phyloP scores from a whole-genome alignment of 2,797 vertebrate species.

The Rachycentron canadum region DNA sequence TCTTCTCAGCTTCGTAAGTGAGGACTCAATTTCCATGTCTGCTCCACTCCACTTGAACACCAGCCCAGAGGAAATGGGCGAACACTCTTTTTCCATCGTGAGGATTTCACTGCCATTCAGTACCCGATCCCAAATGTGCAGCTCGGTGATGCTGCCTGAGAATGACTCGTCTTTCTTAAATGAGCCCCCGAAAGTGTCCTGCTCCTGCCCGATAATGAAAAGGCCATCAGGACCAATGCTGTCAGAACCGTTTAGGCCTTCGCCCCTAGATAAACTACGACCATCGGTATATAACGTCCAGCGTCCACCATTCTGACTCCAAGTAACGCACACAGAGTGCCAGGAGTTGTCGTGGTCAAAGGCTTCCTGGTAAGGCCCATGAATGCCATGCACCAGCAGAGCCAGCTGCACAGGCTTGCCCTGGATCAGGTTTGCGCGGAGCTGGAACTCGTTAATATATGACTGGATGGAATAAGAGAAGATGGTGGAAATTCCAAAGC shows the following conservation, averaged over 20 bases:
- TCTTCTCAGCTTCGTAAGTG: slow-evolving; percentile 63
- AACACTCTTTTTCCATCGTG: slow-evolving; percentile 83
- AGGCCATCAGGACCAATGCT: slow-evolving; percentile 70
- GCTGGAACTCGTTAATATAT: slow-evolving; percentile 84
- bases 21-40: slow-evolving; percentile 76
- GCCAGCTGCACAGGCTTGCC: slow-evolving; percentile 77
- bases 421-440: slow-evolving; percentile 72
- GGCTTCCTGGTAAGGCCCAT: slow-evolving; percentile 68
- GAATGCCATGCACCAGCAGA: slow-evolving; percentile 78
- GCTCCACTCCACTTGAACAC: slow-evolving; percentile 81
- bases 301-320: slow-evolving; percentile 72
- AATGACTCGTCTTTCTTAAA: slow-evolving; percentile 80
- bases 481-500: slow-evolving; percentile 79
- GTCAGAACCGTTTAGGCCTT: slow-evolving; percentile 57
- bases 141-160: slow-evolving; percentile 83
- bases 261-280: slow-evolving; percentile 39
- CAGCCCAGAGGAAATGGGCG: slow-evolving; percentile 77
- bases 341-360: slow-evolving; percentile 81
- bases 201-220: slow-evolving; percentile 84
- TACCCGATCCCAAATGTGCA: slow-evolving; percentile 85
- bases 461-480: slow-evolving; percentile 83
- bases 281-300: slow-evolving; percentile 80
- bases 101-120: slow-evolving; percentile 78
- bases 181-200: slow-evolving; percentile 73
- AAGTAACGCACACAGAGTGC: slow-evolving; percentile 83